Base-by-base conservation (phyloP, 2,797 vertebrate species). In the Bryconaethiops microstoma region DNA sequence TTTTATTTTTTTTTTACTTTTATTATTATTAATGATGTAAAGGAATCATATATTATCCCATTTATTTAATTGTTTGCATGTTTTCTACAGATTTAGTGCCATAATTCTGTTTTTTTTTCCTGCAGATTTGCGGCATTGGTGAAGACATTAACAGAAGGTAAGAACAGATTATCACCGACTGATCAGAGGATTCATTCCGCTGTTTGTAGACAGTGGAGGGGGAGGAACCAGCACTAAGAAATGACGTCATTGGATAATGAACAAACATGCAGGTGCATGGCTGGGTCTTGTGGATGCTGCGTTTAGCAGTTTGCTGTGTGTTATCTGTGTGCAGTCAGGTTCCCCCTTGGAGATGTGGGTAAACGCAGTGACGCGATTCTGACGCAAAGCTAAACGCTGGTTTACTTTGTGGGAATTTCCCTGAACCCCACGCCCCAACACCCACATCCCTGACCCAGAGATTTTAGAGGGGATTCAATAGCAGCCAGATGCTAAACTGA, bases 301-400 rank as follows among this genome's bases (percentile, higher is more conserved):
- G 55, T 62, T 77, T 70, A 64, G 76, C 81, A 52, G 84, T 75
- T 59, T 87, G 84, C 78, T 67, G 88, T 67, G 83, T 82, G 92
- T 94, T 95, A 94, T 95, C 94, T 92, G 92, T 71, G 83, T 75
- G 89, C 85, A 80, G 78, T 90, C 94, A 94, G 94, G 88, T 45
- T 55, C 78, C 45, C 73, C 78, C 54, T 48, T 52, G 48, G 77
- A 88, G 85, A 69, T 64, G 75, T 92, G 89, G 91, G 92, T 87
- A 93, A 95, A 94, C 91, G 87, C 90, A 90, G 54, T 23, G 70
- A 79, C 40, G 71, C 68, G 77, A 79, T 74, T 42, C 80, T 95
- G 93, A 95, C 93, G 92, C 93, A 93, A 80, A 77, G 82, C n/a
- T 2, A 0, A 64, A 90, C 81, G 77, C 74, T 80, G 76, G 77